Evolutionary conservation across 2,113 vertebrate species (phyloP).

Genomic region (Heloderma charlesbogerti): DNA sequence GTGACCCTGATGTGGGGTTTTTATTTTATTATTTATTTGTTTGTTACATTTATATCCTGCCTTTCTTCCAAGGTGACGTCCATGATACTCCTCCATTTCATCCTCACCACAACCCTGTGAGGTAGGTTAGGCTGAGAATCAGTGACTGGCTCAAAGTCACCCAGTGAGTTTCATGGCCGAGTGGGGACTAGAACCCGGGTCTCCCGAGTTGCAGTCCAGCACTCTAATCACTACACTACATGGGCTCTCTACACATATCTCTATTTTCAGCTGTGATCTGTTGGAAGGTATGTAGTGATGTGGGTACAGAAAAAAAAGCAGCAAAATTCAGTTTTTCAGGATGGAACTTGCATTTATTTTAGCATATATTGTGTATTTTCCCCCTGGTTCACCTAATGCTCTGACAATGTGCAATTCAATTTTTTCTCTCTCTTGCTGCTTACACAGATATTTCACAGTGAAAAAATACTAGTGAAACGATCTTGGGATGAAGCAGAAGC

Average conservation of each 20-base stretch:
- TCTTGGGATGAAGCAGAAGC: constrained; percentile 92
- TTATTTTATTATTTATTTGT: no score
- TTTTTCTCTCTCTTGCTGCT: neutral
- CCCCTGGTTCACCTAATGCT: neutral
- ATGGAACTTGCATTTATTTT: neutral
- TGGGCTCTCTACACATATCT: neutral
- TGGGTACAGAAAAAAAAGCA: neutral
- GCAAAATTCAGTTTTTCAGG: neutral
- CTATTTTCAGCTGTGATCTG: neutral
- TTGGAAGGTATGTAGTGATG: neutral
- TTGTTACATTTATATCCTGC: no score
- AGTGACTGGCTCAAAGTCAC: no score
- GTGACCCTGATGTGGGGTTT: neutral
- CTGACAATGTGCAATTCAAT: neutral
- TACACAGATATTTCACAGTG: constrained; percentile 91
- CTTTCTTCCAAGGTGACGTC: no score
- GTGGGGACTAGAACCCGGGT: no score
- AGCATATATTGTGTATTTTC: constrained; percentile 14
- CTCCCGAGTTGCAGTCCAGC: no score
- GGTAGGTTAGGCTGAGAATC: no score
- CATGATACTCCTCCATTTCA: no score
- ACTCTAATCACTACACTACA: neutral
- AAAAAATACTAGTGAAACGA: constrained; percentile 92
- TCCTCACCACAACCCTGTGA: no score
- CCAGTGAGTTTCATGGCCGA: no score